Evolutionary conservation across 2,113 vertebrate species (phyloP), one percentile per base, ranked within the genome.

Genomic region (Hemichromis elongatus): DNA sequence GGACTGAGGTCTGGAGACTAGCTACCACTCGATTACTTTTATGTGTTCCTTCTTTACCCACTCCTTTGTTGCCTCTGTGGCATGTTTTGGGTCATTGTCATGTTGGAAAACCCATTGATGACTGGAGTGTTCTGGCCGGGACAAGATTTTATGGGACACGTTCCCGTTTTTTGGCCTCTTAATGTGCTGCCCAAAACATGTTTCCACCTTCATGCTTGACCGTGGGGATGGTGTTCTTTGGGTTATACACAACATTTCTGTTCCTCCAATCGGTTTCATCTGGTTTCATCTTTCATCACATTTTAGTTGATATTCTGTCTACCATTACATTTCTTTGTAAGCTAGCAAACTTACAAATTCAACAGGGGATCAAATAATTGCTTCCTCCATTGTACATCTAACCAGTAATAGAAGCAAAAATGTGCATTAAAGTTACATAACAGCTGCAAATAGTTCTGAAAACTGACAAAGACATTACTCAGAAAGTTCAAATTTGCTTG

Each of bases 101-200:
- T 63, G 59, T 10, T 19, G n/a, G 33, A 3, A 63, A 19, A 63
- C 59, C 19, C 59, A 37, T 63, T 0, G 6, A 37, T 0, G 33
- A 63, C 0, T 63, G n/a, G 4, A 3, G 6, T 63, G 6, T 37
- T 63, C 19, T 63, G 59, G 19, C 59, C 21, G 33, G n/a, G 0
- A 1, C 59, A 63, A 63, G 33, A 13, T 37, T 63, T 42, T 42
- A 42, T 11, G 13, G 5, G 5, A 42, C 12, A 2, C 5, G 37
- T 63, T 63, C 59, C 33, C n/a, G 19, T 21, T 19, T 21, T 63
- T 63, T 63, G 10, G 33, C 33, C 59, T 37, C 59, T 37, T 10
- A 63, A 2, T 63, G 59, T 1, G 33, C 33, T 37, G 33, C 0
- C 33, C 33, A 63, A 63, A 37, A 37, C 33, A 63, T 63, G 0